Conservation (phyloP, 2,797 vertebrate species). For the Phoxinus dragarum region DNA sequence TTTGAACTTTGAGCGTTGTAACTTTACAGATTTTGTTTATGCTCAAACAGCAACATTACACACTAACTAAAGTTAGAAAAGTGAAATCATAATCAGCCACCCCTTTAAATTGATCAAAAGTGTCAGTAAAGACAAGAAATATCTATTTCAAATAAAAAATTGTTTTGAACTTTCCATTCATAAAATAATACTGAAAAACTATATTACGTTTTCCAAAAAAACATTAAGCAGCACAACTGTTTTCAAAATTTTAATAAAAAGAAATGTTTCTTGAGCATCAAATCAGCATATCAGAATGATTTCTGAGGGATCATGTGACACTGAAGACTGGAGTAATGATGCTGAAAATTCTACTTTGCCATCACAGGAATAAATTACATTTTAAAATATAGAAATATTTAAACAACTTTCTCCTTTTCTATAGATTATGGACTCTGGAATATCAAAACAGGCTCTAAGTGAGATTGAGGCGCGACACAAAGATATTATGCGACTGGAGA, state of each 20-base stretch:
- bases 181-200: not conserved
- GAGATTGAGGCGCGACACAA: conserved; percentile 97
- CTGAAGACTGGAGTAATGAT: not conserved
- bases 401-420: not conserved
- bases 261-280: not conserved
- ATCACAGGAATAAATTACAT: not conserved
- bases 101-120: not conserved
- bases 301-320: not conserved
- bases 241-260: not conserved
- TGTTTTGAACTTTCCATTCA: not conserved
- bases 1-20: no score
- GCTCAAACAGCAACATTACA: no score
- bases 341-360: not conserved
- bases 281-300: not conserved
- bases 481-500: conserved; percentile 94
- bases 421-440: conserved; percentile 92
- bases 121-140: not conserved
- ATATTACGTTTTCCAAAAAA: not conserved
- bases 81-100: no score
- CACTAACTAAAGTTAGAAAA: no score
- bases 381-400: not conserved
- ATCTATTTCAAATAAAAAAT: no score
- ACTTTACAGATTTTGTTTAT: no score
- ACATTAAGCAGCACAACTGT: not conserved
- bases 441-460: conserved; percentile 92